phyloP scores from a whole-genome alignment of 2,888 invertebrate genomes.

The Drosophila melanosoma region DNA sequence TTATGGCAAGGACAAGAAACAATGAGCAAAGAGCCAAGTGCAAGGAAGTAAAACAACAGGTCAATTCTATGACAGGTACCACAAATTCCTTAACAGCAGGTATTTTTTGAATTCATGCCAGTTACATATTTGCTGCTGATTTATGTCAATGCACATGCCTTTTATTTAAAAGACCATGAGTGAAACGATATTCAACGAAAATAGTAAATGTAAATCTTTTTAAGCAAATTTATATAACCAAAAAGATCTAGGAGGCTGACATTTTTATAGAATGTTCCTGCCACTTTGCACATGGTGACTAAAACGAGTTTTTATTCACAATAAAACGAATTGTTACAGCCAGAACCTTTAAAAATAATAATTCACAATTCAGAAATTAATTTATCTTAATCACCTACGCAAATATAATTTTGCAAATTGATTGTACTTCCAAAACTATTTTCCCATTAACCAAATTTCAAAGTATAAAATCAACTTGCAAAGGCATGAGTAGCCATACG shows the following conservation, averaged over 20 bases:
- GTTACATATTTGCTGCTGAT: not conserved
- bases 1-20: conserved; percentile 56
- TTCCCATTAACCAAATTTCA: not conserved
- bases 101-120: conserved; percentile 11
- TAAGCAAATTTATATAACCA: not conserved
- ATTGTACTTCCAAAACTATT: not conserved
- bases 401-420: not conserved
- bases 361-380: not conserved
- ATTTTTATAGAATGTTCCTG: not conserved
- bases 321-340: not conserved
- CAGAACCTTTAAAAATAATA: not conserved
- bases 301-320: not conserved
- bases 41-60: conserved; percentile 47
- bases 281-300: not conserved
- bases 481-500: conserved; percentile 11
- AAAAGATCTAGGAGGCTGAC: not conserved
- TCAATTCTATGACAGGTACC: conserved; percentile 48
- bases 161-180: not conserved
- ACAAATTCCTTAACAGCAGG: conserved; percentile 29
- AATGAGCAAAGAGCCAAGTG: conserved; percentile 21
- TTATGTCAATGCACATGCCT: conserved; percentile 1
- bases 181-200: not conserved
- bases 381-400: not conserved
- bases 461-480: conserved; percentile 20
- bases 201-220: not conserved